phyloP scores from a whole-genome alignment of 2,113 vertebrate genomes.

The Platichthys flesus region DNA sequence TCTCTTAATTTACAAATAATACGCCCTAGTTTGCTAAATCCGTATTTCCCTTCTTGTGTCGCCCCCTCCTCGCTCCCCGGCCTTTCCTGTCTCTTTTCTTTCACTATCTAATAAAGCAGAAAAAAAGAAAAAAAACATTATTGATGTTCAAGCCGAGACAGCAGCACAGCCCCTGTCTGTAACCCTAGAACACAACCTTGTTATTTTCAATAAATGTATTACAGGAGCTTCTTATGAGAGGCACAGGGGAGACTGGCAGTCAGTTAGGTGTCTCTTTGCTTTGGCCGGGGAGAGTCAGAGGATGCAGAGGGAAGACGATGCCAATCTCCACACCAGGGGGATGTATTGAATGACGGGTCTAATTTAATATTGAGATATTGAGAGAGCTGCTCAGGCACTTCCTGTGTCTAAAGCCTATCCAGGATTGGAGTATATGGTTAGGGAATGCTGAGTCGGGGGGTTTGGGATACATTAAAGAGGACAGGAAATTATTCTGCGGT shows the following conservation, averaged over 20 bases:
- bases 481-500: constrained; percentile 58
- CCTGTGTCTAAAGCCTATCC: constrained; percentile 75
- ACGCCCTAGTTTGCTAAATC: neutral
- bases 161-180: constrained; percentile 54
- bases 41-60: neutral
- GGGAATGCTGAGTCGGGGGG: constrained; percentile 68
- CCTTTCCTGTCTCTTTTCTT: neutral
- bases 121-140: constrained; percentile 28
- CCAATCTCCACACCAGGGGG: constrained; percentile 67
- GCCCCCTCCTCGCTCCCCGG: neutral
- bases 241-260: constrained; percentile 47
- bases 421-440: constrained; percentile 59
- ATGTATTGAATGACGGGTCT: constrained; percentile 78
- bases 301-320: constrained; percentile 68
- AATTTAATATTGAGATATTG: constrained; percentile 77
- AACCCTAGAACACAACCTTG: constrained; percentile 76
- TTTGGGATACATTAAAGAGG: constrained; percentile 73
- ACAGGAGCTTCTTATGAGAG: constrained; percentile 67
- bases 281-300: constrained; percentile 59
- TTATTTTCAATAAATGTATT: constrained; percentile 79
- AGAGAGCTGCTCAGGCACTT: constrained; percentile 78
- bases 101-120: neutral
- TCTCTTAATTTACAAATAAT: neutral
- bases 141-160: constrained; percentile 64
- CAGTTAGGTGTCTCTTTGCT: constrained; percentile 70